Percentiles rank a stretch among this genome's conserved stretches.
phyloP scores from a whole-genome alignment of 1,140 invertebrate species.

The Daktulosphaira vitifoliae region DNA sequence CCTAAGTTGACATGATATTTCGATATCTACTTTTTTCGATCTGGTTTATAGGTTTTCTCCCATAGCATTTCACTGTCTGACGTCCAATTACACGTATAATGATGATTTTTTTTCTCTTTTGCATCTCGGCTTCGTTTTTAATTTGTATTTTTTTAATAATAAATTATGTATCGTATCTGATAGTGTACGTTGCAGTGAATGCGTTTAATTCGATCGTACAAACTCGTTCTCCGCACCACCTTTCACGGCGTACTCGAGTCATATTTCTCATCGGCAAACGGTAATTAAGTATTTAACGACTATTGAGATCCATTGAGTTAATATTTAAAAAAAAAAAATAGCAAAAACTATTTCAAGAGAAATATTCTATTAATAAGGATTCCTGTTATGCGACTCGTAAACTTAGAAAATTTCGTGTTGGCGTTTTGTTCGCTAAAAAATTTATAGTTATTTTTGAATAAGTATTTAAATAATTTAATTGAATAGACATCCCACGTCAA shows the following conservation, averaged over 20 bases:
- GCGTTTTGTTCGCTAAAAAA: too few species aligned
- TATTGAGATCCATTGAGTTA: not conserved
- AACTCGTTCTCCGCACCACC: not conserved
- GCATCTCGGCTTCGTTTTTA: too few species aligned
- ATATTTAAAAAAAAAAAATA: not conserved
- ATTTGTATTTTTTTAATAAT: conserved; percentile 16
- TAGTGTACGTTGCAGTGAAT: not conserved
- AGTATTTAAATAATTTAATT: too few species aligned
- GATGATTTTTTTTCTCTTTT: conserved; percentile 8
- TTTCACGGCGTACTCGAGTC: not conserved
- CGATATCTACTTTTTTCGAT: too few species aligned
- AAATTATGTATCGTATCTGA: conserved; percentile 20
- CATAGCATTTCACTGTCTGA: not conserved
- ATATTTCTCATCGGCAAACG: not conserved
- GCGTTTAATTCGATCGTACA: not conserved
- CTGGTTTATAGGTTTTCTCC: too few species aligned
- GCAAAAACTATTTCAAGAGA: too few species aligned
- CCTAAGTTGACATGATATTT: conserved; percentile 19
- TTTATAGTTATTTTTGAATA: too few species aligned
- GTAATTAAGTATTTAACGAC: conserved; percentile 8
- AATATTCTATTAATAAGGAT: too few species aligned
- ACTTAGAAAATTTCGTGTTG: too few species aligned
- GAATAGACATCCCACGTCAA: too few species aligned
- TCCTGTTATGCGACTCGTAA: too few species aligned
- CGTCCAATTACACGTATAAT: conserved; percentile 15